A percentile compares a stretch with the other conserved stretches of the same genome.
These are phyloP conservation scores for Muscicapa adusta DNA, from an alignment of 2,113 vertebrate genomes.

Conservation along the genomic window DNA sequence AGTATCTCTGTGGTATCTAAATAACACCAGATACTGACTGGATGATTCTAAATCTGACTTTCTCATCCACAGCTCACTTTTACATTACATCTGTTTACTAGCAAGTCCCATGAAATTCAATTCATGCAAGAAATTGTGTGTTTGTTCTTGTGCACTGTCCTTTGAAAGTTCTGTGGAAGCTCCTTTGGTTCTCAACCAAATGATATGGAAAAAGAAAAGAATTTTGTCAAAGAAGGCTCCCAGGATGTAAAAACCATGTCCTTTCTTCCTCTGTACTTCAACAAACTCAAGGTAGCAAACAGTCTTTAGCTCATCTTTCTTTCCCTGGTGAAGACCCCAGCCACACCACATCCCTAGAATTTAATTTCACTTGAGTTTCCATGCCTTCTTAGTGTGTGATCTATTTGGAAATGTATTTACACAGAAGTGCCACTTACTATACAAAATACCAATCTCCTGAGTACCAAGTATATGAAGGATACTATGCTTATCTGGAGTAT, in stretches of 20 bases:
- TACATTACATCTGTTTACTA: not conserved
- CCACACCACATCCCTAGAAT: not conserved
- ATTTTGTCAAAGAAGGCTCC: not conserved
- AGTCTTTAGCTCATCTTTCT: not conserved
- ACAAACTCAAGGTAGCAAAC: not conserved
- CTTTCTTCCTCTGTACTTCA: not conserved
- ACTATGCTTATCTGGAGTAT: not conserved
- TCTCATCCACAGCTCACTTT: not conserved
- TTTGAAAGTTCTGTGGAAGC: not conserved
- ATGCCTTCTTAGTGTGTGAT: not conserved
- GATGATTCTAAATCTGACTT: not conserved
- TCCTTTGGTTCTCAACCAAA: not conserved
- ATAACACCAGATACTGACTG: not conserved
- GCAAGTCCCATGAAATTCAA: not conserved
- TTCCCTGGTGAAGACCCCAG: not conserved
- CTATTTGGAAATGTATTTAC: not conserved
- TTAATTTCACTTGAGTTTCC: not conserved
- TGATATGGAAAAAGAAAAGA: fast-evolving
- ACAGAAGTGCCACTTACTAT: not conserved
- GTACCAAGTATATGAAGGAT: not conserved
- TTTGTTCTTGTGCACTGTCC: not conserved
- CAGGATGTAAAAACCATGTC: not conserved
- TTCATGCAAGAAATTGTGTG: not conserved
- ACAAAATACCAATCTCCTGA: not conserved
- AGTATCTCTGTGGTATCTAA: not conserved